These are phyloP conservation scores for Volucella inanis DNA, from an alignment of 2,888 invertebrate genomes.

Conservation along the genomic window DNA sequence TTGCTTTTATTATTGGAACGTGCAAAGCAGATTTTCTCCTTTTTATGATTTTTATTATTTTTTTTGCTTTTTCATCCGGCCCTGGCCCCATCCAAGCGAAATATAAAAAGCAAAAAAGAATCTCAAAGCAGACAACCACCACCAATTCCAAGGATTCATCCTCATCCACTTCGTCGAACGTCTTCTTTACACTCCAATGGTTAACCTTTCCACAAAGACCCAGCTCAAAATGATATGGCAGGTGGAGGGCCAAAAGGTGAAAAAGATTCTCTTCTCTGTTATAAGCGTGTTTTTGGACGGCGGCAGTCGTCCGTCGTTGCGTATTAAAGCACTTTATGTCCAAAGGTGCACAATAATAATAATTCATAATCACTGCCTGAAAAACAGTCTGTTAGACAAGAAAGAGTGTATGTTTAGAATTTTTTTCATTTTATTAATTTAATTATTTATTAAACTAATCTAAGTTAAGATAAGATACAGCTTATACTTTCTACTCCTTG, in stretches of 20 bases:
- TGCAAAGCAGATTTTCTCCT: conserved; percentile 61
- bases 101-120: conserved; percentile 29
- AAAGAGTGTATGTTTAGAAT: not conserved
- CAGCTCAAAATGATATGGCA: conserved; percentile 19
- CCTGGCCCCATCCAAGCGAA: not conserved
- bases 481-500: no score
- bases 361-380: conserved; percentile 52
- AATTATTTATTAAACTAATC: no score
- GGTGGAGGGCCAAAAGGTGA: conserved; percentile 38
- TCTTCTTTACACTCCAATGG: conserved; percentile 36
- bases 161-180: conserved; percentile 6
- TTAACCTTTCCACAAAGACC: conserved; percentile 27
- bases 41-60: conserved; percentile 26
- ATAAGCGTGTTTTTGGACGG: not conserved
- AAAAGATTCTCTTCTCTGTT: conserved; percentile 12
- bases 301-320: not conserved
- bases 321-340: conserved; percentile 53
- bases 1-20: conserved; percentile 70
- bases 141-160: conserved; percentile 8
- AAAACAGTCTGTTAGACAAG: conserved; percentile 34
- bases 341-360: conserved; percentile 58
- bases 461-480: no score
- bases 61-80: not conserved
- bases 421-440: no score
- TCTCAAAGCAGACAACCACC: not conserved